Conservation (phyloP, 2,113 vertebrate species). For the Cyprinodon brontotheroides region DNA sequence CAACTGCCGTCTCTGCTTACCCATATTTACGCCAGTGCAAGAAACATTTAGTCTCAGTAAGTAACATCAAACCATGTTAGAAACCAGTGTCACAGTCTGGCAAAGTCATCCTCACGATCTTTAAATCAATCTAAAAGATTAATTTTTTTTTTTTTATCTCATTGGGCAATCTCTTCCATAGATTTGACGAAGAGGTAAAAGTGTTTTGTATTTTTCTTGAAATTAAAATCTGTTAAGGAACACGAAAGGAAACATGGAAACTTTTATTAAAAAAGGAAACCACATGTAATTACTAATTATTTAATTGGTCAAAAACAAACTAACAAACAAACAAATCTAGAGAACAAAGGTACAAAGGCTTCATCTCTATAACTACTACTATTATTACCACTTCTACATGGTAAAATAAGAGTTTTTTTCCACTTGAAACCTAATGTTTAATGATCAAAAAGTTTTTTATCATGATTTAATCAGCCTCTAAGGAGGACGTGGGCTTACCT, state of each 20-base stretch:
- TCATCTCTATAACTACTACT: too few species aligned
- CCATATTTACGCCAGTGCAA: background rate
- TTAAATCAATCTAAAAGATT: background rate
- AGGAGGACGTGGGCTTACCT: too few species aligned
- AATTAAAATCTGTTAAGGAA: background rate
- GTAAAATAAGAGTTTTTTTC: too few species aligned
- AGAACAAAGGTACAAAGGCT: too few species aligned
- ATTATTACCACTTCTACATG: too few species aligned
- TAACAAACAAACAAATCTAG: too few species aligned
- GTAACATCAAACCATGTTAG: background rate
- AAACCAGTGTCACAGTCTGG: background rate
- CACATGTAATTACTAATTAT: too few species aligned
- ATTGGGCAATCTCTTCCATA: background rate
- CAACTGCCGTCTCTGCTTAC: conserved; percentile 3
- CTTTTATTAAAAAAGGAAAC: too few species aligned
- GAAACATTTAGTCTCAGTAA: background rate
- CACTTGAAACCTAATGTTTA: too few species aligned
- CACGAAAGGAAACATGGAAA: background rate
- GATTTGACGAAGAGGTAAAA: background rate
- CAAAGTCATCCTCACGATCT: background rate
- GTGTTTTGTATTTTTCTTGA: background rate
- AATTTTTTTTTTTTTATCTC: background rate
- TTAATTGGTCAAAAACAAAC: too few species aligned
- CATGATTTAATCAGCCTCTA: too few species aligned
- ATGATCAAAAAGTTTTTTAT: too few species aligned